Conservation (phyloP, 2,797 vertebrate genomes). For the Emys orbicularis region DNA sequence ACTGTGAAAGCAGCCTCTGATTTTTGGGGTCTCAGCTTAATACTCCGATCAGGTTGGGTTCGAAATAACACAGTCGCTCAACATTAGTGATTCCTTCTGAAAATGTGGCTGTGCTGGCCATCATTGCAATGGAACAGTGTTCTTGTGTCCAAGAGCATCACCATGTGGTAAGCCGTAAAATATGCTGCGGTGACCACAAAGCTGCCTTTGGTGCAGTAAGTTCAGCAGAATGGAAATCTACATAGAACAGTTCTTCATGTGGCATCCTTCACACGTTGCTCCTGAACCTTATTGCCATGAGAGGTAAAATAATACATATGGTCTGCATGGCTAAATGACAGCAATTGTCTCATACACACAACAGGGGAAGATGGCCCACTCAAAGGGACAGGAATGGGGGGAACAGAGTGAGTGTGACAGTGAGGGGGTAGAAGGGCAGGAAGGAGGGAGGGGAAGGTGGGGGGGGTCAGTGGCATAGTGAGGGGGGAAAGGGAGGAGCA, state of each 20-base stretch:
- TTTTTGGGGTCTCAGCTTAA: not conserved
- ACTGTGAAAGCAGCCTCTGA: rapidly evolving
- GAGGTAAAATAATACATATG: not conserved
- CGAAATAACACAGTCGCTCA: not conserved
- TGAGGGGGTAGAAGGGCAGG: not conserved
- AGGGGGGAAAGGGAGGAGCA: not conserved
- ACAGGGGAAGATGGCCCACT: not conserved
- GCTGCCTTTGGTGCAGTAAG: not conserved
- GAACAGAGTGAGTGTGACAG: not conserved
- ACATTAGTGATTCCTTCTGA: not conserved
- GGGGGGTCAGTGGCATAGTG: not conserved
- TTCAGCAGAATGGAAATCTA: not conserved
- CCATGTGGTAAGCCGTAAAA: conserved; percentile 68
- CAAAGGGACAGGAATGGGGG: too few relatives aligned
- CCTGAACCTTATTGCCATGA: not conserved
- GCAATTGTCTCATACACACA: rapidly evolving
- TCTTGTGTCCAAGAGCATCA: conserved; percentile 77
- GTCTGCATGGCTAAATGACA: not conserved
- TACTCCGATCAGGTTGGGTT: not conserved
- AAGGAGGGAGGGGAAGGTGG: not conserved
- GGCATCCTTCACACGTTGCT: not conserved
- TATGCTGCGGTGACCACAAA: not conserved
- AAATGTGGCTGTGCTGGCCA: rapidly evolving
- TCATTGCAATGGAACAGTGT: not conserved
- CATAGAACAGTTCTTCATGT: not conserved